These are phyloP conservation scores for Aphelinus certus DNA, from an alignment of 1,140 invertebrate species.

Conservation along the genomic window DNA sequence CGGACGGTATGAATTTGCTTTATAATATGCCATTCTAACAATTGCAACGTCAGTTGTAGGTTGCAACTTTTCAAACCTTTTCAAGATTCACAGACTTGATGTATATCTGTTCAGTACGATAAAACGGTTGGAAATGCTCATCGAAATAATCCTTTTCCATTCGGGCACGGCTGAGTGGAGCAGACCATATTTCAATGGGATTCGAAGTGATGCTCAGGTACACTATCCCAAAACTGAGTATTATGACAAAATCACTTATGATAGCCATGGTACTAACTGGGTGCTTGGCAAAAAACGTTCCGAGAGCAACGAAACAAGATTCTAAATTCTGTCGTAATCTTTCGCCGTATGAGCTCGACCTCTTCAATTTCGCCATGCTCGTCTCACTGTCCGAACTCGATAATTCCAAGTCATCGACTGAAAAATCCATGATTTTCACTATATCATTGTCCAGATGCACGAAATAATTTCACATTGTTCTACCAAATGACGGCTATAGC, in stretches of 20 bases:
- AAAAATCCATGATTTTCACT: background rate
- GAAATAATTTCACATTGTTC: too few species aligned
- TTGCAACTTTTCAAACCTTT: conserved; percentile 3
- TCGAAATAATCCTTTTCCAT: conserved; percentile 92
- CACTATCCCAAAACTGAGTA: conserved; percentile 73
- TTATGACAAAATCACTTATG: conserved; percentile 3
- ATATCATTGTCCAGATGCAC: too few species aligned
- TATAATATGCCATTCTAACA: too few species aligned
- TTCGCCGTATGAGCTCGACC: background rate
- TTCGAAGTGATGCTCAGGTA: conserved; percentile 84
- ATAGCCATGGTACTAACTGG: conserved; percentile 20
- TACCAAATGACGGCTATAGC: too few species aligned
- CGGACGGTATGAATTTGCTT: too few species aligned
- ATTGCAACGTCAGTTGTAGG: too few species aligned
- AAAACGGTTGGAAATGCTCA: conserved; percentile 93
- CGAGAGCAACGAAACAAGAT: conserved; percentile 64
- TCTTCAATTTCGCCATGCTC: background rate
- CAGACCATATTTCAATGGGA: conserved; percentile 97
- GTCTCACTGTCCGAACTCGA: background rate
- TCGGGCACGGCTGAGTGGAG: conserved; percentile 84
- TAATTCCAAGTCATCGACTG: conserved; percentile 18
- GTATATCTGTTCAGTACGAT: conserved; percentile 90
- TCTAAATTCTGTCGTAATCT: conserved; percentile 4
- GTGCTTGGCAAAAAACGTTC: conserved; percentile 69
- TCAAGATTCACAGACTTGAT: conserved; percentile 67